Percentiles rank a stretch among this genome's conserved stretches.
Evolutionary conservation across 2,888 invertebrate species (phyloP).

Genomic region (Drosophila sordidula): DNA sequence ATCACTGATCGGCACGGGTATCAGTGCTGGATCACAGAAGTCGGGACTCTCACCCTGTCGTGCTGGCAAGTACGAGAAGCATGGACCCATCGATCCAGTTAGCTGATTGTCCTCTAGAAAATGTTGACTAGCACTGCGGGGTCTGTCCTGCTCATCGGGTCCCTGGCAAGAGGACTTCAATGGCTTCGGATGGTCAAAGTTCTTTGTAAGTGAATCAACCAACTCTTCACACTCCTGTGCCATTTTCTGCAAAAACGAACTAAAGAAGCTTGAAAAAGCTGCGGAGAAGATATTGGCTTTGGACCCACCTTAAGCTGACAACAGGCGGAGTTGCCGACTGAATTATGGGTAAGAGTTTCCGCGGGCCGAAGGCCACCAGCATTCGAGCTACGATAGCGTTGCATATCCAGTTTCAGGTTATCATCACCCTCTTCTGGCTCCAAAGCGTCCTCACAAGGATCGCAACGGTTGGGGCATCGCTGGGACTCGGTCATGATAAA

Average conservation of each 20-base stretch:
- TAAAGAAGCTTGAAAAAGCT: background rate
- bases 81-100: slow-evolving; percentile 12
- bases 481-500: slow-evolving; percentile 73
- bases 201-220: slow-evolving; percentile 30
- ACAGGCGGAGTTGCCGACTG: slow-evolving; percentile 56
- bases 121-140: slow-evolving; percentile 2
- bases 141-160: slow-evolving; percentile 1
- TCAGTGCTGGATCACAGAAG: slow-evolving; percentile 31
- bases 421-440: slow-evolving; percentile 54
- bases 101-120: slow-evolving; percentile 6
- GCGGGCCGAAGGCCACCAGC: slow-evolving; percentile 52
- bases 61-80: slow-evolving; percentile 41
- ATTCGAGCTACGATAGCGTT: slow-evolving; percentile 68
- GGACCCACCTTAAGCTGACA: slow-evolving; percentile 62
- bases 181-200: slow-evolving; percentile 20
- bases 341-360: slow-evolving; percentile 38
- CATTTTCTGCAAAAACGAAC: slow-evolving; percentile 53
- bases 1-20: slow-evolving; percentile 48
- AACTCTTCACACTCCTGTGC: slow-evolving; percentile 51
- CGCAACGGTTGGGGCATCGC: slow-evolving; percentile 50
- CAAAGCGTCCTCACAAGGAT: slow-evolving; percentile 46
- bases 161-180: slow-evolving; percentile 36
- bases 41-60: slow-evolving; percentile 22
- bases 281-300: background rate
- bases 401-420: slow-evolving; percentile 68